Evolutionary conservation across 2,888 invertebrate genomes (phyloP), one percentile per base, ranked within the genome.

Genomic region (Eumerus sabulonum): DNA sequence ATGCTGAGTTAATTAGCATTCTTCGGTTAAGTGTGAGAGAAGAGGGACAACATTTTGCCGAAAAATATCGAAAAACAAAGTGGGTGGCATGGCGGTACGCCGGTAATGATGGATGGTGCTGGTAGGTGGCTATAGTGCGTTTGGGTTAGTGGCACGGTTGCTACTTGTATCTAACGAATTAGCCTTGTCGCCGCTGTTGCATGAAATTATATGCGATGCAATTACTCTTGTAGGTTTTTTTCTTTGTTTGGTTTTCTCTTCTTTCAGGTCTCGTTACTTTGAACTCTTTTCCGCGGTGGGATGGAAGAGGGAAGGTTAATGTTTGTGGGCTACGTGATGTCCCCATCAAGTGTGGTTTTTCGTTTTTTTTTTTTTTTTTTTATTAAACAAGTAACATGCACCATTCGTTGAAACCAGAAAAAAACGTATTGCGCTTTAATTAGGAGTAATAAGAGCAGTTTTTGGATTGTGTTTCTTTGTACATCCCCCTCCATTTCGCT

Each of bases 151-250:
- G 27, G 36, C 47, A 36, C 19, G 64, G 63, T 50, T 59, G 56
- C 17, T 68, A 44, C 42, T 70, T 79, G 54, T 60, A 79, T 73
- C 73, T 70, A 79, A 79, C 79, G 60, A 79, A 79, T 79, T 79
- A 79, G 79, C 68, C 72, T 79, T 79, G 79, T 79, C 68, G 68
- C 64, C 79, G 73, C 59, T 79, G 79, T 79, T 79, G 79, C 74
- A 79, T 79, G 74, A 79, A 79, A 79, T 74, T 79, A 79, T 79
- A 79, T 68, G 74, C 73, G 74, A 74, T 79, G 79, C 79, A 74
- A 73, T 79, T 74, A 74, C 74, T 79, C 60, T 66, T 74, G 67
- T 64, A 40, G 57, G 51, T 54, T 47, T 56, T 48, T 51, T 42
- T 47, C 53, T 64, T 76, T n/a, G n/a, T 38, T 48, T 64, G 12